Evolutionary conservation across 2,888 invertebrate genomes (phyloP), one percentile per base, ranked within the genome.

Genomic region (Clitarchus hookeri): DNA sequence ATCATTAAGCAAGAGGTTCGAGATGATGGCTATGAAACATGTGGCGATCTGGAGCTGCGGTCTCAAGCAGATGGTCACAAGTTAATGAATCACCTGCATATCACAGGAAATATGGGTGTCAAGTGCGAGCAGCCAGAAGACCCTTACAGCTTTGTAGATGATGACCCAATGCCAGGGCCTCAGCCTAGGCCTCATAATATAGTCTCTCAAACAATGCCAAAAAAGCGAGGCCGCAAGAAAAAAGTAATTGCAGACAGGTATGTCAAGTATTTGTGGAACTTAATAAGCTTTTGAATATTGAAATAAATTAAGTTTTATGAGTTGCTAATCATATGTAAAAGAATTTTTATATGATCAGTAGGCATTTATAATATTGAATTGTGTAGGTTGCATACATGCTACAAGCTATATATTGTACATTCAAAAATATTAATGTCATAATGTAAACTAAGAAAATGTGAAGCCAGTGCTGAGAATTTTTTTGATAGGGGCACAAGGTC

Each of bases 21-120:
- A 90, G 97, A 97, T 93, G 97, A 97, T 93, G 97, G 97, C 89
- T 97, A 97, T 93, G 97, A 97, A 93, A 97, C 97, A 89, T 96
- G 96, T 92, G 90, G 90, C 84, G 89, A 91, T 87, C 88, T 90
- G 86, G 91, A 91, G 84, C 87, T 90, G 84, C 88, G 90, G 85
- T 88, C 88, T 84, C 89, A 89, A 87, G 87, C 86, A 65, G 89
- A 89, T 85, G 86, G 84, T 79, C 88, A 87, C 84, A 89, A 89
- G 87, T 85, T 89, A 84, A 65, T 87, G 44, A 87, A 82, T n/a
- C 88, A 87, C 86, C 84, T 88, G 53, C 88, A 88, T 53, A 65
- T 48, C 44, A 23, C 87, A 27, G 85, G 83, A 13, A 83, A 84
- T 19, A 80, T 86, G 84, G 88, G 85, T 53, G 92, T 94, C 89